A percentile compares a stretch with the other conserved stretches of the same genome.
phyloP scores from a whole-genome alignment of 1,140 invertebrate species.

The Littorina saxatilis region DNA sequence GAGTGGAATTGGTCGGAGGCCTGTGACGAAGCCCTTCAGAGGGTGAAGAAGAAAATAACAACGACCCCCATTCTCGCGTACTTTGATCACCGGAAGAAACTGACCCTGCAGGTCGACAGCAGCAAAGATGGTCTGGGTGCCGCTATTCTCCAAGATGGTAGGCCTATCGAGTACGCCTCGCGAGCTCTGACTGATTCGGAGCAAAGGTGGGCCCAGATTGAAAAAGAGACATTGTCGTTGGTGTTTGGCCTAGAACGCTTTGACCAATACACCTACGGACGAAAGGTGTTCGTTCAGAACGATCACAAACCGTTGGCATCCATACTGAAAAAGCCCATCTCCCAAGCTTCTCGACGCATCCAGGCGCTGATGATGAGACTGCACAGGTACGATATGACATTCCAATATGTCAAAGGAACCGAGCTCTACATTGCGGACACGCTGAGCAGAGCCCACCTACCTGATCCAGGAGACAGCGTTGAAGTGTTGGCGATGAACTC shows the following conservation, averaged over 20 bases:
- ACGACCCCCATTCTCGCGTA: slow-evolving; percentile 50
- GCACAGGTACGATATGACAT: too few species aligned
- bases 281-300: slow-evolving; percentile 54
- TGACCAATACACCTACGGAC: slow-evolving; percentile 63
- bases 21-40: slow-evolving; percentile 65
- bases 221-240: slow-evolving; percentile 68
- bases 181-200: slow-evolving; percentile 74
- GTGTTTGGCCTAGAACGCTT: too few species aligned
- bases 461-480: neutral
- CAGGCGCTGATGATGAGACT: slow-evolving; percentile 47
- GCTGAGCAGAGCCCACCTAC: slow-evolving; percentile 41
- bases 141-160: slow-evolving; percentile 75
- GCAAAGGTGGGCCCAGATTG: slow-evolving; percentile 74
- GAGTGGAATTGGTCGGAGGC: slow-evolving; percentile 59
- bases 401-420: too few species aligned
- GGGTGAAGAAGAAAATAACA: slow-evolving; percentile 48
- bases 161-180: slow-evolving; percentile 75
- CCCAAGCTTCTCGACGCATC: slow-evolving; percentile 37
- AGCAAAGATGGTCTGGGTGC: slow-evolving; percentile 71
- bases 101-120: slow-evolving; percentile 57
- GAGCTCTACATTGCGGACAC: slow-evolving; percentile 46
- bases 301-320: slow-evolving; percentile 71
- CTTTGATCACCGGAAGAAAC: slow-evolving; percentile 51
- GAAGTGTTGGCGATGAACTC: neutral
- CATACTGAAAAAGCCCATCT: slow-evolving; percentile 71